Base-by-base conservation (phyloP, 1,140 invertebrate genomes). In the Patella vulgata region DNA sequence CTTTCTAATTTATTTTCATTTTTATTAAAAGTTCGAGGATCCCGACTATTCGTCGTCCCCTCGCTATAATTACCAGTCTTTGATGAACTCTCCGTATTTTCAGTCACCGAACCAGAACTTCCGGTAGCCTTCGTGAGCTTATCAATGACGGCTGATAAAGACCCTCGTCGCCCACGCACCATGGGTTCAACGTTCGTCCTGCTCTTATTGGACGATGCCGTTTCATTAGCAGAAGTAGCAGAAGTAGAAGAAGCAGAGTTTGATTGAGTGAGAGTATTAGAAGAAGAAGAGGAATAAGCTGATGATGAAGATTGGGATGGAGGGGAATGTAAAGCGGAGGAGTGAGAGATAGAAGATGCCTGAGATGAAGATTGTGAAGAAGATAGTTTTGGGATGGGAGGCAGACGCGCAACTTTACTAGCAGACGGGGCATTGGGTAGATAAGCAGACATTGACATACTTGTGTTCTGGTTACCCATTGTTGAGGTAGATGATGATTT, bases 71-170 rank as follows among this genome's bases (percentile, higher is more conserved):
- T 8, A 36, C 33, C 33, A n/a, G n/a, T n/a, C n/a, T n/a, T n/a
- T n/a, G n/a, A n/a, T n/a, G n/a, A n/a, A n/a, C 21, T 42, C 36
- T 23, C 36, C 14, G 36, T n/a, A 28, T 44, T 44, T 17, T 48
- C 42, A 48, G 43, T 55, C 1, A 58, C 30, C 21, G 47, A 59
- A 28, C 43, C 46, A 27, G 14, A 9, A 59, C 25, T 31, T 40
- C 48, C 52, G 39, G 23, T 54, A 1, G 53, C 43, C 28, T 62
- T 61, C 21, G 66, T 91, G 11, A 96, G 78, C 77, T 94, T 94
- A 73, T 95, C 93, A 58, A 95, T 92, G 0, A 96, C 91, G 1
- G 92, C 92, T 59, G 89, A 92, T 3, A 95, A 84, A 0, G 91
- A 93, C 44, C 90, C 89, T 80, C 93, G 94, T 51, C 90, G 86